Base-by-base conservation (phyloP, 2,113 vertebrate species). In the Malurus alboscapulatus region DNA sequence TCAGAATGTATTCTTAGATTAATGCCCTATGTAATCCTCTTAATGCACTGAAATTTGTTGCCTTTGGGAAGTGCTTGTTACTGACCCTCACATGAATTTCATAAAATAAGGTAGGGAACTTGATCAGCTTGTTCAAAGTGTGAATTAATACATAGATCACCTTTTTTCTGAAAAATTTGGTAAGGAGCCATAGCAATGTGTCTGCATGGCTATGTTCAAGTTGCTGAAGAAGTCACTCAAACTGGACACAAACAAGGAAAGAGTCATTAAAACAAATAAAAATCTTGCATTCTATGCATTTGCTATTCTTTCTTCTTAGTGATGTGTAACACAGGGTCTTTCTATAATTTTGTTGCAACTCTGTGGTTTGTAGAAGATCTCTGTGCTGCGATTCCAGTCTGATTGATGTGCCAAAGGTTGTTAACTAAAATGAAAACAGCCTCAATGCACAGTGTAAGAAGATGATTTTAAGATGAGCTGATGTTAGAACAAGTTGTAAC, bases 191-290 rank as follows among this genome's bases (percentile, higher is more conserved):
- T 55, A 29, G 8, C 32, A 58, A 3, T 50, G 7, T 17, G 10
- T 67, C n/a, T 2, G 3, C 30, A 9, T 57, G 45, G 42, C 29
- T 69, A 2, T 4, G 1, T 29, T 82, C 0, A 11, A 22, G 25
- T 7, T 67, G 34, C 17, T 78, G 29, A 45, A 74, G 68, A 62
- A 78, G 5, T 58, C 58, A 14, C 1, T 75, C 26, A 62, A 44
- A 76, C 24, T 67, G 78, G 5, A 36, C 5, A 1, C n/a, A 9
- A 20, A 45, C 36, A 32, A 45, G 36, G 26, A 75, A 36, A 55
- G 14, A 63, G 22, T 88, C 0, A 10, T 18, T 27, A 68, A 63
- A 69, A 91, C 62, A 9, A 53, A 5, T 24, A 44, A 55, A 67
- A 81, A 61, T 53, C 10, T 61, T 88, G 21, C 3, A 54, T 73